Conservation (phyloP, 2,888 invertebrate genomes). For the Strigamia transsilvanica region DNA sequence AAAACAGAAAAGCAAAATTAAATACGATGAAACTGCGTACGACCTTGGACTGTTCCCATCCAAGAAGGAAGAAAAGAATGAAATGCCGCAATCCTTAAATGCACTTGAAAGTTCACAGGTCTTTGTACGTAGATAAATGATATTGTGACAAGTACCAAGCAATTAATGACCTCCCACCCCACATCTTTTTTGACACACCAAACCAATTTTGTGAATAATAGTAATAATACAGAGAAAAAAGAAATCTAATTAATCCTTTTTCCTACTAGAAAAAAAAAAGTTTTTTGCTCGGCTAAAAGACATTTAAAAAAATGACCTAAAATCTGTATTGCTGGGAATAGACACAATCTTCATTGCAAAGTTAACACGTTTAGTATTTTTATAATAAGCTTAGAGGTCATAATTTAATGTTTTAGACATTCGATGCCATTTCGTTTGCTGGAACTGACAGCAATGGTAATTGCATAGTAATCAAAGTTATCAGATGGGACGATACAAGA, state of each 20-base stretch:
- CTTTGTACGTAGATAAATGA: not conserved
- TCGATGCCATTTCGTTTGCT: slow-evolving; percentile 67
- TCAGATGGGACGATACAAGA: slow-evolving; percentile 67
- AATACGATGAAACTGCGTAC: not conserved
- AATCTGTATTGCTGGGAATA: no score
- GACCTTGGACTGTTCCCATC: slow-evolving; percentile 29
- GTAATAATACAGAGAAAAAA: no score
- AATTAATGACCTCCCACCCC: not conserved
- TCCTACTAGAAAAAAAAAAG: no score
- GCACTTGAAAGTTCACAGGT: slow-evolving; percentile 31
- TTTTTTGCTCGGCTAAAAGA: no score
- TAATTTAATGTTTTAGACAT: slow-evolving; percentile 61
- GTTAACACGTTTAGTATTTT: no score
- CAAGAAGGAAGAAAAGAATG: not conserved
- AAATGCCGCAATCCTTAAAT: not conserved
- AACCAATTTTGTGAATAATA: no score
- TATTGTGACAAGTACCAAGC: not conserved
- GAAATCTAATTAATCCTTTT: no score
- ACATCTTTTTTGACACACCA: not conserved
- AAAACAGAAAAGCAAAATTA: no score
- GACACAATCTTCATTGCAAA: no score
- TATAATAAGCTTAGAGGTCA: not conserved
- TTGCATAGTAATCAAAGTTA: slow-evolving; percentile 68
- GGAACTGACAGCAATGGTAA: slow-evolving; percentile 71
- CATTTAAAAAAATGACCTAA: no score